Conservation (phyloP, 30 jellyfish, hydroid and myxozoan genomes). For the Rhopilema esculentum region DNA sequence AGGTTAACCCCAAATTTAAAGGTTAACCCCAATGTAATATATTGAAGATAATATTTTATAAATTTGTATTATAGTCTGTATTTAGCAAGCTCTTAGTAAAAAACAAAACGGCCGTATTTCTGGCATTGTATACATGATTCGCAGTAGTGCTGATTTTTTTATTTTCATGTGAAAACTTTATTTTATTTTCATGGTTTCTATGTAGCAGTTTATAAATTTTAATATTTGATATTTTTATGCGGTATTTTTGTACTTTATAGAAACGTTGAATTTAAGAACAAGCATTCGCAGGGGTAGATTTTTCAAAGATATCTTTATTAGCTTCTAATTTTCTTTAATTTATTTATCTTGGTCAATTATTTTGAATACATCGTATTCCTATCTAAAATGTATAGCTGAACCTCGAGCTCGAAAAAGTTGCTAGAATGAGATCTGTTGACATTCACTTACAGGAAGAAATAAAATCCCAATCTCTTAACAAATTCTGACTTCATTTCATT, state of each 20-base stretch:
- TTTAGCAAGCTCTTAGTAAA: background rate
- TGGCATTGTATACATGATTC: too few relatives aligned
- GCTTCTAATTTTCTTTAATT: background rate
- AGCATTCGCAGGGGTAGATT: background rate
- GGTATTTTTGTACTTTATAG: background rate
- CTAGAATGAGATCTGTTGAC: too few relatives aligned
- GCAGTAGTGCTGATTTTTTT: too few relatives aligned
- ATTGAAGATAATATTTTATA: background rate
- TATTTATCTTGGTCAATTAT: background rate
- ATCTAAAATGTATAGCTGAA: background rate
- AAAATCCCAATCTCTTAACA: too few relatives aligned
- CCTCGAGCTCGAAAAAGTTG: too few relatives aligned
- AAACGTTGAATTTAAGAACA: background rate
- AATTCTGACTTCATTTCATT: too few relatives aligned
- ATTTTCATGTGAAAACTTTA: too few relatives aligned
- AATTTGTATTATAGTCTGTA: background rate
- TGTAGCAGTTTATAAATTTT: background rate
- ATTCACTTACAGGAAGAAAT: too few relatives aligned
- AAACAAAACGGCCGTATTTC: too few relatives aligned
- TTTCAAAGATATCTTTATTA: background rate
- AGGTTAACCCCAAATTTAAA: background rate
- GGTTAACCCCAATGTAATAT: background rate
- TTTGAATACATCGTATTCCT: background rate
- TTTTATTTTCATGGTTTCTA: background rate
- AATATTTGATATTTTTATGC: too few relatives aligned